Conservation (phyloP, 2,797 vertebrate species). For the Pterois miles region DNA sequence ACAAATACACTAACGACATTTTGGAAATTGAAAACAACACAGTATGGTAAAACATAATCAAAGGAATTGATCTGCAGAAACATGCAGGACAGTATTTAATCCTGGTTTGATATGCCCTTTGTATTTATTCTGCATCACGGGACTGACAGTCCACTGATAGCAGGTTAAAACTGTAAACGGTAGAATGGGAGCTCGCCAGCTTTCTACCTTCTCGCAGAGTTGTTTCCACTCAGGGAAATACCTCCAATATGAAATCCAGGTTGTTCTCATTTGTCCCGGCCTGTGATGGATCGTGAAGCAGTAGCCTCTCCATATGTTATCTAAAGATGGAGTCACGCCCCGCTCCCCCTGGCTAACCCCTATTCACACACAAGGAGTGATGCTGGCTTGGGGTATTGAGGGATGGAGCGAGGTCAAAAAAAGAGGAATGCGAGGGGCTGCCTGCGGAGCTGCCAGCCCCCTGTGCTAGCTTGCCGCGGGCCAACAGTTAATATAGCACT, state of each 20-base stretch:
- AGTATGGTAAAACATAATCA: neutral
- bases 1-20: neutral
- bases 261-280: slow-evolving; percentile 75
- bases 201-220: slow-evolving; percentile 37
- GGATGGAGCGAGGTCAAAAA: slow-evolving; percentile 65
- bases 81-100: neutral
- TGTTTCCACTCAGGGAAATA: slow-evolving; percentile 62
- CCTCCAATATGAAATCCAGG: slow-evolving; percentile 66
- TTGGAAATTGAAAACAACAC: neutral
- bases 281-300: slow-evolving; percentile 75
- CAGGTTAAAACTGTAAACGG: slow-evolving; percentile 51
- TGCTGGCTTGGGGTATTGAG: slow-evolving; percentile 60
- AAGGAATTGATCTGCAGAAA: neutral
- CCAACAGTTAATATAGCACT: slow-evolving; percentile 79
- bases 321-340: slow-evolving; percentile 72
- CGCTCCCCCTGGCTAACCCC: slow-evolving; percentile 57
- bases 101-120: neutral
- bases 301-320: slow-evolving; percentile 78
- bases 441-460: slow-evolving; percentile 38
- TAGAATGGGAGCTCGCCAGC: slow-evolving; percentile 34
- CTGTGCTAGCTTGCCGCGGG: slow-evolving; percentile 65
- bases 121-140: slow-evolving; percentile 14
- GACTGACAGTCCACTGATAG: slow-evolving; percentile 25
- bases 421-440: slow-evolving; percentile 44
- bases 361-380: slow-evolving; percentile 70